Conservation (phyloP, 2,113 vertebrate genomes). For the Erythrocebus patas region DNA sequence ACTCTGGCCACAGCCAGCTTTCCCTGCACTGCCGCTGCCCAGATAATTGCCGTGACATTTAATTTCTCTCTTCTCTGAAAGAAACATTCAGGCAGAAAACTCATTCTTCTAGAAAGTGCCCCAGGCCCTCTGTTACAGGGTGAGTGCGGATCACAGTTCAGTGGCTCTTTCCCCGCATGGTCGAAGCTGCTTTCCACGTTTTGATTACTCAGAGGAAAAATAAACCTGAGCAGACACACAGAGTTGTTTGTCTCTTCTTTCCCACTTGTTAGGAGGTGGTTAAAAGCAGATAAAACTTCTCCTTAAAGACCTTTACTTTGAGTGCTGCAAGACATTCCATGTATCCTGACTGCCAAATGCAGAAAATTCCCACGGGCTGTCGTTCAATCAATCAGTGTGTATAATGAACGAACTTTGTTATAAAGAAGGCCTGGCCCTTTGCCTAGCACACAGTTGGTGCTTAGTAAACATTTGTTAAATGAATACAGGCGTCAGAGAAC, state of each 20-base stretch:
- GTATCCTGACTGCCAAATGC: neutral
- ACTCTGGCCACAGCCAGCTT: constrained; percentile 45
- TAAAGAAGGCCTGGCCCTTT: neutral
- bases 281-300: constrained; percentile 32
- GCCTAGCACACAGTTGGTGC: neutral
- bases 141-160: neutral
- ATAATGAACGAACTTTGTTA: neutral
- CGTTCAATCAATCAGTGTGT: neutral
- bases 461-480: neutral
- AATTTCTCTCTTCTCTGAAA: constrained; percentile 59
- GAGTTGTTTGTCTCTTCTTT: neutral
- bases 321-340: neutral
- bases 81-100: constrained; percentile 50
- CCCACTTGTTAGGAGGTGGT: constrained; percentile 50
- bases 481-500: neutral
- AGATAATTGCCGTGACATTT: constrained; percentile 79
- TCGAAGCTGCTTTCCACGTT: neutral
- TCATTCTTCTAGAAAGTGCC: constrained; percentile 63
- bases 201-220: constrained; percentile 54
- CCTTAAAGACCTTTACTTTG: neutral
- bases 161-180: neutral
- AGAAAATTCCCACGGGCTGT: neutral
- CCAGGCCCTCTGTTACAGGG: neutral
- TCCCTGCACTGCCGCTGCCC: constrained; percentile 55
- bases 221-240: neutral